Evolutionary conservation across 2,113 vertebrate genomes (phyloP), one percentile per base, ranked within the genome.

Genomic region (Esox niger): DNA sequence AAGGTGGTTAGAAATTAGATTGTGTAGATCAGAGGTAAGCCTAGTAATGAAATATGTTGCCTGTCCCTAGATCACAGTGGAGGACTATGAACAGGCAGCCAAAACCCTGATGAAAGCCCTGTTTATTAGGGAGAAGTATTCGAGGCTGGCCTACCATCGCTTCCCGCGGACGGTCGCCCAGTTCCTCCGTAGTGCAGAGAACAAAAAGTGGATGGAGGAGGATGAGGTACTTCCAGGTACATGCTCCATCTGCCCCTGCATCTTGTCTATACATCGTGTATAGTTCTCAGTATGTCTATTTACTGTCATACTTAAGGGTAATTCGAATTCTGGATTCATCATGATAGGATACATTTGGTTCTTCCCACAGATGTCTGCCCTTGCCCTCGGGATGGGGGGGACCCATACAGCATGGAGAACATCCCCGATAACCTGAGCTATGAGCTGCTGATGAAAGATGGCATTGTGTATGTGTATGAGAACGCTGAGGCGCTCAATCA

Each of bases 51-150:
- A 5, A 52, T 17, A 6, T 23, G 5, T 52, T 6, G 6, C 20
- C 15, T 62, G 43, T 26, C 17, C 79, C 68, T 86, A 99, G 97
- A 91, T 98, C 79, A 96, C 95, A 2, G 91, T 98, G 66, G 96
- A 98, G 77, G 97, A 98, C 84, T 98, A 98, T 25, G 95, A 97
- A 64, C 95, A 96, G 77, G 95, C 96, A 2, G 93, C 95, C 60
- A 94, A 91, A 74, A 93, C 93, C 76, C 90, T 99, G 60, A 91
- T 94, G 46, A 98, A 95, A 68, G 96, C 95, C 68, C 87, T 99
- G 54, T 88, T 93, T 62, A 94, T 98, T 76, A 90, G 97, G 57
- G 95, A 98, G 79, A 98, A 97, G 75, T 99, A 98, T 64, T 93
- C 93, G 0, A 93, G 92, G 2, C 91, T 99, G 4, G 95, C 95